Percentiles rank a stretch among this genome's conserved stretches.
phyloP scores from a whole-genome alignment of 2,888 invertebrate species.

The Erebia epiphron region DNA sequence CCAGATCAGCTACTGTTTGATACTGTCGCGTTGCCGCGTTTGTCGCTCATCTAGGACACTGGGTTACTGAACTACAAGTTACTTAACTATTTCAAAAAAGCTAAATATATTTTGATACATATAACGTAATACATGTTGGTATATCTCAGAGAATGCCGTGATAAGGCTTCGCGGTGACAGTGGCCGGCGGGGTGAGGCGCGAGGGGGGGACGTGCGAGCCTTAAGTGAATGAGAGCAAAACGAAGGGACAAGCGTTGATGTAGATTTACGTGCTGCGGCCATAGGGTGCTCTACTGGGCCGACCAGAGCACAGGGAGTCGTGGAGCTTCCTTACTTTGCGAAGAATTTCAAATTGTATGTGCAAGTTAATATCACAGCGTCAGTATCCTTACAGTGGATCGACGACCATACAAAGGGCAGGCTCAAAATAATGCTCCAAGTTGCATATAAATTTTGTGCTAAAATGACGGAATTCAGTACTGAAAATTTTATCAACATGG shows the following conservation, averaged over 20 bases:
- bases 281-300: slow-evolving; percentile 76
- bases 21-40: too few relatives aligned
- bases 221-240: slow-evolving; percentile 73
- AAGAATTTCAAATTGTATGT: not conserved
- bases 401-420: too few relatives aligned
- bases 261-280: slow-evolving; percentile 72
- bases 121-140: slow-evolving; percentile 23
- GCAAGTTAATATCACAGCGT: too few relatives aligned
- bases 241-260: slow-evolving; percentile 75
- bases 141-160: slow-evolving; percentile 43
- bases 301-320: slow-evolving; percentile 44
- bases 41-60: too few relatives aligned
- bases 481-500: too few relatives aligned
- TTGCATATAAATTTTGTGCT: too few relatives aligned
- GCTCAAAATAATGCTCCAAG: too few relatives aligned
- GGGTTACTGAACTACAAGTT: too few relatives aligned
- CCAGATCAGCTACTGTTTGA: too few relatives aligned
- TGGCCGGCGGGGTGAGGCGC: slow-evolving; percentile 31
- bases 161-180: slow-evolving; percentile 42
- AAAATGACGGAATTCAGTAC: too few relatives aligned
- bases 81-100: too few relatives aligned
- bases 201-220: slow-evolving; percentile 41
- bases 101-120: too few relatives aligned
- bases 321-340: slow-evolving; percentile 47
- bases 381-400: not conserved